Evolutionary conservation across 2,113 vertebrate species (phyloP).

Genomic region (Alectura lathami): DNA sequence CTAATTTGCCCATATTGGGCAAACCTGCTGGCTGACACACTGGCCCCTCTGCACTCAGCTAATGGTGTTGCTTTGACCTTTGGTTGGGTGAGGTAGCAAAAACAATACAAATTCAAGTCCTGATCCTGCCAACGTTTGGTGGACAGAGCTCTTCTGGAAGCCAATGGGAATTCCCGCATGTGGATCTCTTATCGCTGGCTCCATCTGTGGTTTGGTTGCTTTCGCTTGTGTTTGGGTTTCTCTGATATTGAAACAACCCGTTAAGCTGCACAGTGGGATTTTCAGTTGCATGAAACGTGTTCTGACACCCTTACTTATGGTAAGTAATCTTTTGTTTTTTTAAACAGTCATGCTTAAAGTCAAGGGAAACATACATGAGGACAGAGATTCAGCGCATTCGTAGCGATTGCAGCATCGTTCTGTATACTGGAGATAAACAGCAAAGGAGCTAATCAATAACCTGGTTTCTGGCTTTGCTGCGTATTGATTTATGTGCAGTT

Average conservation of each 20-base stretch:
- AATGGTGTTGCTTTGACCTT: not conserved
- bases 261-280: not conserved
- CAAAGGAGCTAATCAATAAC: slow-evolving; percentile 53
- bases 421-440: not conserved
- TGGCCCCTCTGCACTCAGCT: not conserved
- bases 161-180: not conserved
- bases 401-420: slow-evolving; percentile 41
- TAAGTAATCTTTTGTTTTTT: not conserved
- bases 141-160: not conserved
- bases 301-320: not conserved
- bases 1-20: not conserved
- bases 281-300: not conserved
- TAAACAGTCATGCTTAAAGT: not conserved
- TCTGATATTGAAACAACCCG: not conserved
- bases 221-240: not conserved
- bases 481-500: slow-evolving; percentile 39
- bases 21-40: not conserved
- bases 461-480: slow-evolving; percentile 29
- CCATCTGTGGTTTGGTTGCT: not conserved
- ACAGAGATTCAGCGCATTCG: not conserved
- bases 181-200: not conserved
- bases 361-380: accelerated
- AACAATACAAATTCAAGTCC: not conserved
- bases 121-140: not conserved
- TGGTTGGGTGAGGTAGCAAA: not conserved